Evolutionary conservation across 1,140 invertebrate species (phyloP).

Genomic region (Drosophila nigrodunni): DNA sequence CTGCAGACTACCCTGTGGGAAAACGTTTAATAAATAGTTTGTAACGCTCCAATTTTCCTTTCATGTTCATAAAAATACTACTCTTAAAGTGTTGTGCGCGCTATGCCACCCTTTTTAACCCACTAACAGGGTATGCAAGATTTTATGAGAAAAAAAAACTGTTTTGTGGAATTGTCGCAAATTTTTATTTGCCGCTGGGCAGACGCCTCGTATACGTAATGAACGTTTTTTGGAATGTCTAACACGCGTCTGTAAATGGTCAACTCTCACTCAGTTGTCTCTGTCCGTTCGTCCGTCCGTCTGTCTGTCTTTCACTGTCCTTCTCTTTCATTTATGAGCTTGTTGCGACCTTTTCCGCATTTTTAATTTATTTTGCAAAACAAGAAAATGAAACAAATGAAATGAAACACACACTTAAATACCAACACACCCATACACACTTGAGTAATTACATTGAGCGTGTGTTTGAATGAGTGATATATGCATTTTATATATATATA

Average conservation of each 20-base stretch:
- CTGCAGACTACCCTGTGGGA: not conserved
- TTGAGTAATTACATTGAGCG: constrained; percentile 42
- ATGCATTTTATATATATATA: constrained; percentile 22
- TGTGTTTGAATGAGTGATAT: constrained; percentile 45
- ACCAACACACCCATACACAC: constrained; percentile 1
- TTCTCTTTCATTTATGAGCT: constrained; percentile 37
- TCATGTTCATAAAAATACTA: not conserved
- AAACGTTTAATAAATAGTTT: not conserved
- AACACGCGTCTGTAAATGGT: constrained; percentile 56
- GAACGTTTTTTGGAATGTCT: constrained; percentile 40
- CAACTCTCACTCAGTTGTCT: constrained; percentile 23
- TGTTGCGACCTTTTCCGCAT: constrained; percentile 48
- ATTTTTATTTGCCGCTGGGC: constrained; percentile 5
- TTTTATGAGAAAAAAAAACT: constrained; percentile 15
- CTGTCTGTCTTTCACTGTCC: constrained; percentile 19
- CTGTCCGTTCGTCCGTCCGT: not conserved
- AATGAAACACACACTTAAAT: not conserved
- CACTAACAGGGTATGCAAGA: constrained; percentile 5
- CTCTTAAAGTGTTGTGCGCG: not conserved
- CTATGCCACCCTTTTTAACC: not conserved
- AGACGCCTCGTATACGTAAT: constrained; percentile 45
- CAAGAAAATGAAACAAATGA: not conserved
- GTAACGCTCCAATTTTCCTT: too few relatives aligned
- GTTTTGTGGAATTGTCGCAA: constrained; percentile 22
- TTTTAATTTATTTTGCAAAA: constrained; percentile 53